Evolutionary conservation across 2,888 invertebrate genomes (phyloP).

Genomic region (Cremastobaeus sp.): DNA sequence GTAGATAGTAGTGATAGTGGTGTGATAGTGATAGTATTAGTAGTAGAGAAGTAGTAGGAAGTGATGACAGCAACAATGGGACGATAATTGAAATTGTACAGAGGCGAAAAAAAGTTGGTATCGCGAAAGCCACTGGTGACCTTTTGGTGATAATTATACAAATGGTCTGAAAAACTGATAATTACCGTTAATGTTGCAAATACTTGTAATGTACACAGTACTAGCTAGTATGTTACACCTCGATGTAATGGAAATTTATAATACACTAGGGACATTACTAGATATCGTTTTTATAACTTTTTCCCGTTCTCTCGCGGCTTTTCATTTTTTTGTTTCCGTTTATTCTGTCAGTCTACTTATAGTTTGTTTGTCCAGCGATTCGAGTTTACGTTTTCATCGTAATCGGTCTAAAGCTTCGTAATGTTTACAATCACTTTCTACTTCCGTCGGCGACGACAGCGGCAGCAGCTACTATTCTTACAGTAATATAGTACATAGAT

Average conservation of each 20-base stretch:
- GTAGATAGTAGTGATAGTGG: constrained; percentile 60
- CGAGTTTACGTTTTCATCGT: constrained; percentile 21
- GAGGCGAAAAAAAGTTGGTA: constrained; percentile 51
- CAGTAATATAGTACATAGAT: constrained; percentile 78
- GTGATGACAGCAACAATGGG: constrained; percentile 65
- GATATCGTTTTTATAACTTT: constrained; percentile 68
- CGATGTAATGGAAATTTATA: constrained; percentile 73
- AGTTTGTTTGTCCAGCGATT: constrained; percentile 28
- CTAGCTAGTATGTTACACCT: constrained; percentile 74
- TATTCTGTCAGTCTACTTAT: constrained; percentile 33
- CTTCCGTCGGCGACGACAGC: constrained; percentile 62
- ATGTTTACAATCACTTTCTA: constrained; percentile 64
- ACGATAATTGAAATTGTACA: constrained; percentile 40
- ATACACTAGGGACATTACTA: constrained; percentile 76
- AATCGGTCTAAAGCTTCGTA: constrained; percentile 37
- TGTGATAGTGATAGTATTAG: constrained; percentile 45
- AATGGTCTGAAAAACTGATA: constrained; percentile 66
- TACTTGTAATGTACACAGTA: constrained; percentile 67
- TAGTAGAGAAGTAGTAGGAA: constrained; percentile 65
- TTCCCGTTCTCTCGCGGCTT: constrained; percentile 9
- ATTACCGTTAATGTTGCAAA: constrained; percentile 65
- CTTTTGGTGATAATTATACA: constrained; percentile 63
- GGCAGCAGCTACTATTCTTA: constrained; percentile 74
- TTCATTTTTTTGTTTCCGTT: constrained; percentile 4
- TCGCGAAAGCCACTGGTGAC: constrained; percentile 62